Conservation (phyloP, 2,113 vertebrate genomes). For the Mus spicilegus region DNA sequence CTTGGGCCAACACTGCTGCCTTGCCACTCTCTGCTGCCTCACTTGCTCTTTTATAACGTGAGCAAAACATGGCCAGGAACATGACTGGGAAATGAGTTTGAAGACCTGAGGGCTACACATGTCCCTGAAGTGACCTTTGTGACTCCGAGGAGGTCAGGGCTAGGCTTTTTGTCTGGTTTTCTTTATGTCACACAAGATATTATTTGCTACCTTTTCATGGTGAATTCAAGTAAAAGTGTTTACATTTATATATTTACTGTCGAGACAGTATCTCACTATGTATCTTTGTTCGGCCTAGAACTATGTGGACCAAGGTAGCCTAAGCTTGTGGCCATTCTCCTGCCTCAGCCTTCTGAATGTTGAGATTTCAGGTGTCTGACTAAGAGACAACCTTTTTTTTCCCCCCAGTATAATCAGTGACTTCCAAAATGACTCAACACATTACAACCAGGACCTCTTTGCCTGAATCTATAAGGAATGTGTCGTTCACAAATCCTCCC, state of each 20-base stretch:
- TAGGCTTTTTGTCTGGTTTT: neutral
- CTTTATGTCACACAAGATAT: neutral
- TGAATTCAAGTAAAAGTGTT: neutral
- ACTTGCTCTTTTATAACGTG: neutral
- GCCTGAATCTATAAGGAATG: slow-evolving; percentile 5
- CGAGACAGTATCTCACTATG: neutral
- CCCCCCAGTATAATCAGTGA: neutral
- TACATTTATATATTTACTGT: neutral
- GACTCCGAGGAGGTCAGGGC: neutral
- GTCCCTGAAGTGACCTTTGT: neutral
- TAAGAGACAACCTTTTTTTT: neutral
- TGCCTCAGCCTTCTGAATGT: neutral
- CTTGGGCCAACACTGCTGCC: neutral
- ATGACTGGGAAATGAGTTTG: neutral
- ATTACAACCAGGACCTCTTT: neutral
- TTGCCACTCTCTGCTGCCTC: neutral
- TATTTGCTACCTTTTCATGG: neutral
- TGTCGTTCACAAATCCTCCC: neutral
- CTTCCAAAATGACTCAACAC: neutral
- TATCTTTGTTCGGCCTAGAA: neutral
- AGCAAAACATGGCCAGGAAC: neutral
- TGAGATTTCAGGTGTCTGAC: neutral
- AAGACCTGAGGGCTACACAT: neutral
- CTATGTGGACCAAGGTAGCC: neutral
- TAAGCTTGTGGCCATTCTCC: neutral